Evolutionary conservation across 2,888 invertebrate genomes (phyloP).

Genomic region (Chrysopilus asiliformis): DNA sequence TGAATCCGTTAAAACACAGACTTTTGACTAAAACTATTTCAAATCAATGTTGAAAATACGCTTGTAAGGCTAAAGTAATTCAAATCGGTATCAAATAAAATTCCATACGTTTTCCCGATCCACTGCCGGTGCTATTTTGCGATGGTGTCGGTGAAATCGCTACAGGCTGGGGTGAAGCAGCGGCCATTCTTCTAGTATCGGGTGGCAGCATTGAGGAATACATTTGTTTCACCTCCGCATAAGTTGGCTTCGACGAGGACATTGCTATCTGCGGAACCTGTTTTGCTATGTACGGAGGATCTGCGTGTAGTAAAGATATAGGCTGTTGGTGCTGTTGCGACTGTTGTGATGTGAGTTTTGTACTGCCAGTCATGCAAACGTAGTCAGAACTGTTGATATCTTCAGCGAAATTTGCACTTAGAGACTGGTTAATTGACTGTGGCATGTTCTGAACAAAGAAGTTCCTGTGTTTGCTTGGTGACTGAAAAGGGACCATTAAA

Average conservation of each 20-base stretch:
- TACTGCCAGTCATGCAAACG: slow-evolving; percentile 68
- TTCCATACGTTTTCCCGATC: slow-evolving; percentile 37
- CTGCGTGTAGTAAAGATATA: no score
- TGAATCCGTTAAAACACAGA: no score
- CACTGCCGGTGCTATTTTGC: slow-evolving; percentile 47
- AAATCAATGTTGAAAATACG: no score
- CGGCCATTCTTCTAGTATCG: slow-evolving; percentile 6
- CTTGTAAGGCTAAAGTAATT: no score
- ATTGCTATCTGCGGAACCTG: slow-evolving; percentile 7
- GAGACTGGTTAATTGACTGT: no score
- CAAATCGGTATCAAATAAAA: no score
- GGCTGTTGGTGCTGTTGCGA: no score
- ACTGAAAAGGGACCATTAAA: no score
- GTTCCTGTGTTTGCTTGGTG: no score
- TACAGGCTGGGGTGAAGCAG: slow-evolving; percentile 14
- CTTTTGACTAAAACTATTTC: no score
- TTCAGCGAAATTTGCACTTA: slow-evolving; percentile 42
- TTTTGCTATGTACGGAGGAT: no score
- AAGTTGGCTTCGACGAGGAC: slow-evolving; percentile 15
- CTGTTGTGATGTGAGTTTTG: background rate
- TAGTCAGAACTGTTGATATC: slow-evolving; percentile 69
- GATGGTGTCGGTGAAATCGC: slow-evolving; percentile 53
- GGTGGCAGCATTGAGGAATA: slow-evolving; percentile 4
- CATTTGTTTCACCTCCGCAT: slow-evolving; percentile 14
- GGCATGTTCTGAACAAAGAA: no score